These are phyloP conservation scores for Tetranychus piercei DNA, from an alignment of 2,888 invertebrate species.

Conservation along the genomic window DNA sequence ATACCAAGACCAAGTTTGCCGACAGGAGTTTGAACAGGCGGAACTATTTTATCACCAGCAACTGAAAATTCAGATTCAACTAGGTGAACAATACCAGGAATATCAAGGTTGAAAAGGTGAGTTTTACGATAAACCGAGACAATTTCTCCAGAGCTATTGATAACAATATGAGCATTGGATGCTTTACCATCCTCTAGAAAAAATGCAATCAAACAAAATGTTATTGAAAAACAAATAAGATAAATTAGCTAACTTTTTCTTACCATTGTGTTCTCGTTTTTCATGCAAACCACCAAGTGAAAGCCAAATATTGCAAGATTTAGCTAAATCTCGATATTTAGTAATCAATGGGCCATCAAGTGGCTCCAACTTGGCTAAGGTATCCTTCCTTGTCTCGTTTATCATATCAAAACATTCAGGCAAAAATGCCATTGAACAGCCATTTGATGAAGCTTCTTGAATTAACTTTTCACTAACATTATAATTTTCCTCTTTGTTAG, in stretches of 20 bases:
- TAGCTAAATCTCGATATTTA: conserved; percentile 53
- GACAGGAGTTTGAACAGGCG: conserved; percentile 58
- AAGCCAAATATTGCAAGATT: conserved; percentile 57
- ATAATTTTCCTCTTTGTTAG: conserved; percentile 55
- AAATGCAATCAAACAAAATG: background rate
- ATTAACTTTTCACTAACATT: conserved; percentile 46
- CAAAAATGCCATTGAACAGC: conserved; percentile 65
- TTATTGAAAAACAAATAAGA: background rate
- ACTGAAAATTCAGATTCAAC: conserved; percentile 64
- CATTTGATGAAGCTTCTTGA: conserved; percentile 39
- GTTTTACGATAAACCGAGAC: conserved; percentile 62
- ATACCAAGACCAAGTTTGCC: conserved; percentile 62
- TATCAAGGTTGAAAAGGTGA: conserved; percentile 79
- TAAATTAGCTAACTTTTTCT: background rate
- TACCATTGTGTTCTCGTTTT: conserved; percentile 28
- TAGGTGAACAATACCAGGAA: conserved; percentile 48
- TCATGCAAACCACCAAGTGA: conserved; percentile 87
- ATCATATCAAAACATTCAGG: conserved; percentile 91
- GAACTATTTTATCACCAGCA: conserved; percentile 48
- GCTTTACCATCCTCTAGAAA: conserved; percentile 39
- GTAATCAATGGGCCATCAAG: conserved; percentile 49
- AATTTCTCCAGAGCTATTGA: conserved; percentile 55
- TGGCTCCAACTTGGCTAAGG: conserved; percentile 49
- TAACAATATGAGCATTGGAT: conserved; percentile 64
- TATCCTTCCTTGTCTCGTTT: conserved; percentile 50